These are phyloP conservation scores for Bettongia penicillata DNA, from an alignment of 2,113 vertebrate species.

Conservation along the genomic window DNA sequence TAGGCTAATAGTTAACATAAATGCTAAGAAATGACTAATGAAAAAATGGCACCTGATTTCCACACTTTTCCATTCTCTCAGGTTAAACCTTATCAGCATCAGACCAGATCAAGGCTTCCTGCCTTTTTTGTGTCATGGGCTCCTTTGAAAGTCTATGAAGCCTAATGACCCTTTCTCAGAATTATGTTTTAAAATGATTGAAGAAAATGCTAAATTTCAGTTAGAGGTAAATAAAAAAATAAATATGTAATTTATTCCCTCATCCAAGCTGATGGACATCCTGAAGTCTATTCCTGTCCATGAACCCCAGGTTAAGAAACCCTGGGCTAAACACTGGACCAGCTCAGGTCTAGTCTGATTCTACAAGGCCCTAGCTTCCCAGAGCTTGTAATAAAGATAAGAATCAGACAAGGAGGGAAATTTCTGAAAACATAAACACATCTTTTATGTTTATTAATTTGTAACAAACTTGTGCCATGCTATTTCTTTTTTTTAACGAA, in stretches of 20 bases:
- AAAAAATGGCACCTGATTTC: not conserved
- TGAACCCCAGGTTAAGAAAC: not conserved
- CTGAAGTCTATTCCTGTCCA: not conserved
- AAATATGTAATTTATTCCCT: not conserved
- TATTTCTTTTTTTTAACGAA: not conserved
- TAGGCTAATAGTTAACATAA: not conserved
- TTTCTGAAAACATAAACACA: not conserved
- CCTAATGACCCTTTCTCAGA: not conserved
- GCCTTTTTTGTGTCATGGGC: not conserved
- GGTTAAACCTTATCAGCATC: not conserved
- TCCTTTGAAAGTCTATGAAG: not conserved
- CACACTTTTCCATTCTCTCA: constrained; percentile 4
- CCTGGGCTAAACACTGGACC: not conserved
- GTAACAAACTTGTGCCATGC: not conserved
- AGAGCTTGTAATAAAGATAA: not conserved
- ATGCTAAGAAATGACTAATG: not conserved
- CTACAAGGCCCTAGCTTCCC: not conserved
- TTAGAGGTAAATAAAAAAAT: not conserved
- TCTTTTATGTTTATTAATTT: not conserved
- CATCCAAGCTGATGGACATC: not conserved
- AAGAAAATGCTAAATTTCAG: not conserved
- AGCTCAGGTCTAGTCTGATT: not conserved
- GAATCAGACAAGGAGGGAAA: not conserved
- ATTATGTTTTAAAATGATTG: not conserved
- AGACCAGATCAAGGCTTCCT: not conserved